A percentile compares a stretch with the other conserved stretches of the same genome.
Conservation (phyloP, 2,113 vertebrate species). For the Ammospiza nelsoni region DNA sequence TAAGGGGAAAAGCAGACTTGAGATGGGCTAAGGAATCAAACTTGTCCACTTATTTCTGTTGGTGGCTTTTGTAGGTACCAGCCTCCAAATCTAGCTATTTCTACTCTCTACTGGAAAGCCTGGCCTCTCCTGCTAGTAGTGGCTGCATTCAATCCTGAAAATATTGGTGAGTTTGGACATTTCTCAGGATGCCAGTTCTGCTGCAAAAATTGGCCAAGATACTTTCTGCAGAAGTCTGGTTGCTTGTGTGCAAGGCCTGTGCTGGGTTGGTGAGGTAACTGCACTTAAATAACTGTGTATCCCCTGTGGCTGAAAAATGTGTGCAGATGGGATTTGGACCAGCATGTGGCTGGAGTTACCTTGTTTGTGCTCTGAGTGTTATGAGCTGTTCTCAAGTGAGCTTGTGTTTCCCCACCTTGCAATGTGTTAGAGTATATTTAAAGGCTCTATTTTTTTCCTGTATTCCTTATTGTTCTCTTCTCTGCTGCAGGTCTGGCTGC, state of each 20-base stretch:
- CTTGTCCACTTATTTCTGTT: background rate
- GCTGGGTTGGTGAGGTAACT: background rate
- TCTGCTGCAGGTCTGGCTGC: conserved; percentile 85
- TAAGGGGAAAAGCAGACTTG: background rate
- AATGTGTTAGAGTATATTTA: background rate
- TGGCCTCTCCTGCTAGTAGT: conserved; percentile 96
- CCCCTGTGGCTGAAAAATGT: background rate
- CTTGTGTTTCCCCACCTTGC: background rate
- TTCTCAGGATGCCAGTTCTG: background rate
- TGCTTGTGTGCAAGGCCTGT: background rate
- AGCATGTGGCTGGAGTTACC: background rate
- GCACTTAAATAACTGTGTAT: background rate
- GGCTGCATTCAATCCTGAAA: conserved; percentile 95
- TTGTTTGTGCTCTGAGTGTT: background rate
- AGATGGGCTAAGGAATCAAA: background rate
- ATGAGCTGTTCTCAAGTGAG: background rate
- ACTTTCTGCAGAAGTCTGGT: background rate
- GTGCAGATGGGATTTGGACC: background rate
- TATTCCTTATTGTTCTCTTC: background rate
- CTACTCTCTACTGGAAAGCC: conserved; percentile 96
- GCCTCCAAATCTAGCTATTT: conserved; percentile 95
- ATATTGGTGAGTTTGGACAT: conserved; percentile 83
- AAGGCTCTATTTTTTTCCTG: background rate
- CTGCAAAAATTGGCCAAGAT: background rate
- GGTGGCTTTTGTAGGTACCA: conserved; percentile 84